Evolutionary conservation across 1,140 invertebrate species (phyloP).

Genomic region (Drosophila melanica): DNA sequence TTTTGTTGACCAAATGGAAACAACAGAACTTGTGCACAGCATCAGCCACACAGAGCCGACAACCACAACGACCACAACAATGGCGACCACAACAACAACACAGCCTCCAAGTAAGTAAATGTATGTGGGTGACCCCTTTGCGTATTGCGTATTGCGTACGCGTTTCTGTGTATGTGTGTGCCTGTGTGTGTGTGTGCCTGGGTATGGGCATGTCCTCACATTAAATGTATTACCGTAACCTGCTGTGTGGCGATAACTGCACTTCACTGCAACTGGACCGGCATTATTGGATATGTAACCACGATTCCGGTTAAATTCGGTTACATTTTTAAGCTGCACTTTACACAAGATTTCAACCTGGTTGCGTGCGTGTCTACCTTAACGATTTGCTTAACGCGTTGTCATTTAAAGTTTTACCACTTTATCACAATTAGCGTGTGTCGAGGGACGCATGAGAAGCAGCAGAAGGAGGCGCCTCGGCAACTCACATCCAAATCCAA

Average conservation of each 20-base stretch:
- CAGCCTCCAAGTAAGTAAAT: constrained; percentile 88
- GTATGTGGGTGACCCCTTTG: constrained; percentile 52
- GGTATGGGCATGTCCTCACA: neutral
- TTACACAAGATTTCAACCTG: constrained; percentile 14
- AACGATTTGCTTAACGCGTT: constrained; percentile 26
- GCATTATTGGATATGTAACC: constrained; percentile 9
- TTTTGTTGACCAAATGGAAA: constrained; percentile 85
- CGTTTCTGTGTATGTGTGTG: neutral
- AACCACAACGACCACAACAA: constrained; percentile 85
- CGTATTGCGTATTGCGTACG: neutral
- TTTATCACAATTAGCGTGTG: constrained; percentile 50
- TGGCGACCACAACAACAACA: constrained; percentile 87
- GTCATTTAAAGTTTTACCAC: constrained; percentile 43
- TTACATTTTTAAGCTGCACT: constrained; percentile 11
- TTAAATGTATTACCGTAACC: neutral
- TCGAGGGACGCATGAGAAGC: constrained; percentile 10
- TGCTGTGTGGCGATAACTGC: constrained; percentile 12
- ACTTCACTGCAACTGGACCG: neutral
- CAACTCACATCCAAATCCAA: neutral
- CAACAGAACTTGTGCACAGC: constrained; percentile 84
- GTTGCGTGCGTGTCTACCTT: neutral
- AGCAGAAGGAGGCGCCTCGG: neutral
- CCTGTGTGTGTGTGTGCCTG: neutral
- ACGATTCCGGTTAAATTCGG: constrained; percentile 23
- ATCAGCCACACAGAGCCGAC: constrained; percentile 85